Base-by-base conservation (phyloP, 1,140 invertebrate genomes). In the Polypedilum pembai region DNA sequence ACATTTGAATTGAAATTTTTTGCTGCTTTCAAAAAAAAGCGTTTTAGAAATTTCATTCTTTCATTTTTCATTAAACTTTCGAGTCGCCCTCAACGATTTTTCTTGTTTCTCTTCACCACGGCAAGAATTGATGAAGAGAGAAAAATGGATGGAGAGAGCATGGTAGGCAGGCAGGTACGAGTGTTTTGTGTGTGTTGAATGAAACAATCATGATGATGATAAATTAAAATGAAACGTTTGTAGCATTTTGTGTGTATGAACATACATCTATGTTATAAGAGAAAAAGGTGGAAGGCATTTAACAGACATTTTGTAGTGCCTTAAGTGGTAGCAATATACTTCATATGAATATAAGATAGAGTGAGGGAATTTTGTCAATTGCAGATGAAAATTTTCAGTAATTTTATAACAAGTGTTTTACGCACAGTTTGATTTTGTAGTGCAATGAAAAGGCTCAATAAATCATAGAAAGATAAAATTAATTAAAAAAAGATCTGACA, bases 381-480 rank as follows among this genome's bases (percentile, higher is more conserved):
- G 45, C 3, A 56, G 12, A 12, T 56, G 12, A 12, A n/a, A n/a
- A 15, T 15, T 56, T 56, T 56, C 45, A 15, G 4, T 12, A 12
- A 56, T 56, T 56, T 56, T 12, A 56, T 56, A 56, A 3, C 2
- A 33, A 33, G 5, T 33, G 5, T 33, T 56, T 56, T 56, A 56
- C 45, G 45, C 45, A 12, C 15, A 56, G 45, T 56, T 56, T n/a
- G 45, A n/a, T 10, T n/a, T 56, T 10, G 7, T 56, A n/a, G 3
- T 56, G 41, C 10, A n/a, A 4, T 56, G 3, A 56, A 56, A 18
- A 20, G 8, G 15, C 65, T 20, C 18, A 69, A 69, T 69, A 69
- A 69, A 69, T 69, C 65, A 69, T 8, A 18, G 17, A 69, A 69
- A 69, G 18, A 69, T 56, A 18, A 18, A 69, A 69, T 69, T 69